phyloP scores from a whole-genome alignment of 2,888 invertebrate species.

The Holacanthella duospinosa region DNA sequence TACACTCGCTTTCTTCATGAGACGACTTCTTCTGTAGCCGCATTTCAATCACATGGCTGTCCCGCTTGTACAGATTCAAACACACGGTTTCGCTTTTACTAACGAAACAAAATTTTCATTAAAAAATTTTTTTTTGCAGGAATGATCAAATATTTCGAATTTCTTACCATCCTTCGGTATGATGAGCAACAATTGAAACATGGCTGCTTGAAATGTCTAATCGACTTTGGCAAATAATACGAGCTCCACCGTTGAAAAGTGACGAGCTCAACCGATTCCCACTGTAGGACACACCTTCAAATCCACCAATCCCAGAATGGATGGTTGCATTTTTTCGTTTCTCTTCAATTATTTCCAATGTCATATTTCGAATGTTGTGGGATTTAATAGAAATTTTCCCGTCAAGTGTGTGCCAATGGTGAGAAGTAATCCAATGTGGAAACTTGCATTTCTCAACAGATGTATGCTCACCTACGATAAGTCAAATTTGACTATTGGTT shows the following conservation, averaged over 20 bases:
- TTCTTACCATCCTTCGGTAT: constrained; percentile 64
- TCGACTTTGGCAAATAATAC: constrained; percentile 29
- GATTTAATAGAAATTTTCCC: constrained; percentile 55
- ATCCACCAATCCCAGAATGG: constrained; percentile 25
- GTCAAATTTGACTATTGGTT: not conserved
- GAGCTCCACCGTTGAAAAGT: constrained; percentile 26
- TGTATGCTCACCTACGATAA: constrained; percentile 55
- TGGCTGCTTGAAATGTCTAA: constrained; percentile 37
- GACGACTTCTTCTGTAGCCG: constrained; percentile 41
- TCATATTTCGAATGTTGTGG: constrained; percentile 63
- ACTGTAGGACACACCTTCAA: constrained; percentile 14
- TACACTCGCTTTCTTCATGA: not conserved
- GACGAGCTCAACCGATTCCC: constrained; percentile 16
- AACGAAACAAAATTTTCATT: constrained; percentile 41
- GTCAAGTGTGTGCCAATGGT: constrained; percentile 69
- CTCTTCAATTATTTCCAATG: constrained; percentile 49
- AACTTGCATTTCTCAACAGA: constrained; percentile 61
- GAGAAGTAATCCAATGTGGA: constrained; percentile 63
- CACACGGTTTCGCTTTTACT: constrained; percentile 72
- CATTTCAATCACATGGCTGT: constrained; percentile 60
- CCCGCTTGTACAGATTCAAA: constrained; percentile 61
- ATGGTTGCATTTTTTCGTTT: constrained; percentile 41
- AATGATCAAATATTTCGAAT: not conserved
- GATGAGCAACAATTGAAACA: constrained; percentile 55
- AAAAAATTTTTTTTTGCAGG: not conserved